Evolutionary conservation across 35 echinoderm and acorn worm genomes (phyloP).

Genomic region (Diadema setosum): DNA sequence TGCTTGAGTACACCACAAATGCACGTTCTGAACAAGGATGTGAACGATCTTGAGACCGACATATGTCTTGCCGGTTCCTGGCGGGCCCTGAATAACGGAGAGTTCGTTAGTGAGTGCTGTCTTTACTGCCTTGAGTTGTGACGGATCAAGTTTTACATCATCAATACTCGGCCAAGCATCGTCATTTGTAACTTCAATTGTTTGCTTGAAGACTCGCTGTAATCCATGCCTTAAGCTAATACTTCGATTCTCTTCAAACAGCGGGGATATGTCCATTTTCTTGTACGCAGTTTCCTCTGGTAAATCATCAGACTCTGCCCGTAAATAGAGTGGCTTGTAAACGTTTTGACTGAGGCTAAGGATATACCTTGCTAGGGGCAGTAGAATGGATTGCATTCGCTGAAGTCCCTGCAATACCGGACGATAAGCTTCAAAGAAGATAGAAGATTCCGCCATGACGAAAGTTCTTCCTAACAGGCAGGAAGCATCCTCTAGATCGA

Average conservation of each 20-base stretch:
- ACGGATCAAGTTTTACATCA: conserved; percentile 43
- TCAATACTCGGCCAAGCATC: conserved; percentile 48
- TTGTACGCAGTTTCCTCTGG: not conserved
- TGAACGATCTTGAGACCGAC: conserved; percentile 81
- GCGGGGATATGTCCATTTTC: not conserved
- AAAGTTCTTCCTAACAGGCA: not conserved
- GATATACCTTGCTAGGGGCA: conserved; percentile 69
- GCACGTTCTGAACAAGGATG: conserved; percentile 47
- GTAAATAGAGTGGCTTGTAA: conserved; percentile 32
- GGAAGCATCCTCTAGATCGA: not conserved
- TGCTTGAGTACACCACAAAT: not conserved
- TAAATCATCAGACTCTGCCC: not conserved
- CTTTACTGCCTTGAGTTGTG: conserved; percentile 63
- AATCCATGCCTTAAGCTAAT: not conserved
- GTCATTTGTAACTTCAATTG: not conserved
- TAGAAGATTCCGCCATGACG: conserved; percentile 72
- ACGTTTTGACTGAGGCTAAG: not conserved
- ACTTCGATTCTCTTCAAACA: not conserved
- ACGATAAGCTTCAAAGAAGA: conserved; percentile 87
- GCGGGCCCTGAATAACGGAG: conserved; percentile 88
- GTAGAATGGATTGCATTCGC: not conserved
- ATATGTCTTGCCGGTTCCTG: conserved; percentile 93
- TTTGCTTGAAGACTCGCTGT: not conserved
- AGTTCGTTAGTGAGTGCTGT: conserved; percentile 67
- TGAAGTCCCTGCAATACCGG: conserved; percentile 69